Evolutionary conservation across 1,140 invertebrate species (phyloP).

Genomic region (Bradysia coprophila): DNA sequence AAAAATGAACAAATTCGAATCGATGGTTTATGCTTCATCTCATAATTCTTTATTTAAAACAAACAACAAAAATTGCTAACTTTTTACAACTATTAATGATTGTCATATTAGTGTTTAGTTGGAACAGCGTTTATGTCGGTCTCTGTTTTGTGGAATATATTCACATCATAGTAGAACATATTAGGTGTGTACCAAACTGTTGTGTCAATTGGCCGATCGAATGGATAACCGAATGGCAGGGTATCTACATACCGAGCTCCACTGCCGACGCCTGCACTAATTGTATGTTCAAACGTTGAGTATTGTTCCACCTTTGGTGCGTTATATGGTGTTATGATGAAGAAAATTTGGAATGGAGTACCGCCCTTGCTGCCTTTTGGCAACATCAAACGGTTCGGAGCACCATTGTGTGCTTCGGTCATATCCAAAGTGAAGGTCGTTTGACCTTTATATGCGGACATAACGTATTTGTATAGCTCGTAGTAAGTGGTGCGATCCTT

Average conservation of each 20-base stretch:
- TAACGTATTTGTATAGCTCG: conserved; percentile 17
- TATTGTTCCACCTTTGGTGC: too few relatives aligned
- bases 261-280: too few relatives aligned
- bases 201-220: conserved; percentile 37
- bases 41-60: too few relatives aligned
- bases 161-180: conserved; percentile 35
- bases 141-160: conserved; percentile 37
- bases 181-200: conserved; percentile 30
- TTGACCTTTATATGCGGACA: conserved; percentile 21
- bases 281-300: conserved; percentile 25
- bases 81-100: too few relatives aligned
- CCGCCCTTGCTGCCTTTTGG: conserved; percentile 37
- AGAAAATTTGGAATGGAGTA: conserved; percentile 35
- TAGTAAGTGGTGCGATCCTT: conserved; percentile 23
- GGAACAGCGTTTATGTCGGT: too few relatives aligned
- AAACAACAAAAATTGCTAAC: too few relatives aligned
- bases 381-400: conserved; percentile 36
- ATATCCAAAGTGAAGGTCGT: conserved; percentile 22
- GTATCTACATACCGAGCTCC: too few relatives aligned
- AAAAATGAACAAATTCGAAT: too few relatives aligned
- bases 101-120: too few relatives aligned
- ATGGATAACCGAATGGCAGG: conserved; percentile 25
- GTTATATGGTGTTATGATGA: conserved; percentile 25
- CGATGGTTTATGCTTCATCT: too few relatives aligned
- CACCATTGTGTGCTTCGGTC: conserved; percentile 27